Conservation (phyloP, 2,888 invertebrate genomes). For the Ornithoptera alexandrae region DNA sequence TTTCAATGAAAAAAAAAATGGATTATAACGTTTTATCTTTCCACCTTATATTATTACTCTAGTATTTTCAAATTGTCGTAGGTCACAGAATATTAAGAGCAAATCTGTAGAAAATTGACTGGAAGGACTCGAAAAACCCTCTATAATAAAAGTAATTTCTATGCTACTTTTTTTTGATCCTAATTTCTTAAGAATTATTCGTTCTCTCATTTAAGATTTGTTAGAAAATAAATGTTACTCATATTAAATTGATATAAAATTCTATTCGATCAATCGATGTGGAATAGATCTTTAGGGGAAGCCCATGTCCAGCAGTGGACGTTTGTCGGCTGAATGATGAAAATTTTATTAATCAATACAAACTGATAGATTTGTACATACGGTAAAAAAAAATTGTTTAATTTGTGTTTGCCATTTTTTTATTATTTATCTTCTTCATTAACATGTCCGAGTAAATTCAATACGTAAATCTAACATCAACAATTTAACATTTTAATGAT, state of each 20-base stretch:
- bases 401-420: no score
- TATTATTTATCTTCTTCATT: no score
- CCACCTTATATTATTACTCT: not conserved
- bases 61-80: not conserved
- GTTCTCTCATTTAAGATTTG: not conserved
- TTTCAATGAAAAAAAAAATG: not conserved
- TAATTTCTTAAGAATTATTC: not conserved
- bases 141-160: constrained; percentile 5
- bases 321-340: no score
- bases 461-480: no score
- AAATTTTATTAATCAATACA: no score
- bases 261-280: not conserved
- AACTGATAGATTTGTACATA: no score
- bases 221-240: not conserved
- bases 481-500: no score
- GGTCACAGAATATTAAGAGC: not conserved
- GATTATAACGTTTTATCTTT: not conserved
- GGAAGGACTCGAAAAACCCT: not conserved
- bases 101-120: not conserved
- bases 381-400: no score
- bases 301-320: no score
- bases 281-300: no score
- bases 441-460: no score
- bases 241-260: not conserved
- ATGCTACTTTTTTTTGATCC: constrained; percentile 12